Evolutionary conservation across 2,113 vertebrate species (phyloP).

Genomic region (Harpagus bidentatus): DNA sequence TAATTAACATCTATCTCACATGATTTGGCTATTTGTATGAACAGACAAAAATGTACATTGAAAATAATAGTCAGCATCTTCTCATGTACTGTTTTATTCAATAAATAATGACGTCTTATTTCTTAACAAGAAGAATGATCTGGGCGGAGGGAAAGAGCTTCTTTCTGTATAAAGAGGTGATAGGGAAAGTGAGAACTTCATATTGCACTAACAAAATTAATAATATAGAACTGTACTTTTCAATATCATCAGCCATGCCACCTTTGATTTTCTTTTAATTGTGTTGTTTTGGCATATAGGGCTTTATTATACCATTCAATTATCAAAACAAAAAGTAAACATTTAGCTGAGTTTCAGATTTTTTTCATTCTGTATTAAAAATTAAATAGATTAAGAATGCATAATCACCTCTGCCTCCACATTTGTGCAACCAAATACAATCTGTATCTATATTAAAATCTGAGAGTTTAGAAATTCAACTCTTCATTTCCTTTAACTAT

Average conservation of each 20-base stretch:
- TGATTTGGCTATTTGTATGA: background rate
- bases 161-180: background rate
- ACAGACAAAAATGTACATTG: conserved; percentile 17
- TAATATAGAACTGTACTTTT: background rate
- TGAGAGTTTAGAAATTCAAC: background rate
- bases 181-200: background rate
- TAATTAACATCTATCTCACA: conserved; percentile 5
- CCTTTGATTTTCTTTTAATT: background rate
- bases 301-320: background rate
- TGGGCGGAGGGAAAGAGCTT: background rate
- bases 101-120: background rate
- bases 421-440: background rate
- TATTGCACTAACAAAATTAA: background rate
- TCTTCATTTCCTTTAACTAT: background rate
- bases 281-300: background rate
- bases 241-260: background rate
- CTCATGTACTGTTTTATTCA: conserved; percentile 4
- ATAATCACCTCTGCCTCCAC: background rate
- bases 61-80: conserved; percentile 17
- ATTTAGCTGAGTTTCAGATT: background rate
- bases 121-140: background rate
- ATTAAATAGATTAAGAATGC: background rate
- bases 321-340: background rate
- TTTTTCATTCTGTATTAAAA: background rate
- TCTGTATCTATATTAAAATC: background rate